Percentiles rank a stretch among this genome's conserved stretches.
phyloP scores from a whole-genome alignment of 2,797 vertebrate species.

The Acanthiza pusilla region DNA sequence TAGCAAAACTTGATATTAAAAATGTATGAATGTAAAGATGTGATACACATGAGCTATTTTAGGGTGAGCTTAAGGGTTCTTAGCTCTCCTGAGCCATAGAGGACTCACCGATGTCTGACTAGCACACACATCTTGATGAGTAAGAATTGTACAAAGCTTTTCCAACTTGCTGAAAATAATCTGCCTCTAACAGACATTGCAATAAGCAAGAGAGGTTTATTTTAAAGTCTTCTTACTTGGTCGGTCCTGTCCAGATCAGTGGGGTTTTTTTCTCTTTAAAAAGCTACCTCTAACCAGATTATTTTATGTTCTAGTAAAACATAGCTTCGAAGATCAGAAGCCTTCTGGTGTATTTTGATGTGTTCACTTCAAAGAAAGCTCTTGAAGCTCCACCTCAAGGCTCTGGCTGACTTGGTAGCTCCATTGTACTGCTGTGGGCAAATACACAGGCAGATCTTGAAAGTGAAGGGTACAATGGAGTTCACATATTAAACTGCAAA shows the following conservation, averaged over 20 bases:
- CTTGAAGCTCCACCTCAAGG: neutral
- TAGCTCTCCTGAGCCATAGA: neutral
- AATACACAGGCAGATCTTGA: neutral
- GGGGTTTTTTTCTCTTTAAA: neutral
- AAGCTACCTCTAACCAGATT: neutral
- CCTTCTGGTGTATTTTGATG: neutral
- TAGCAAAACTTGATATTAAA: neutral
- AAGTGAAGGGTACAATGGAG: neutral
- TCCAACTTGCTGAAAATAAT: neutral
- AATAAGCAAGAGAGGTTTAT: neutral
- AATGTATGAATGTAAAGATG: neutral
- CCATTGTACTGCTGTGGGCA: neutral
- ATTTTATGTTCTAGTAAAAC: neutral
- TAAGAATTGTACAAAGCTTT: neutral
- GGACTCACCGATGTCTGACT: neutral
- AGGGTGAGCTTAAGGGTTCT: neutral
- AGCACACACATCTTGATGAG: neutral
- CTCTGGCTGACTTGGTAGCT: neutral
- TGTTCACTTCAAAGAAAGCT: conserved; percentile 22
- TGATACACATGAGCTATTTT: neutral
- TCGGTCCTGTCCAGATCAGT: neutral
- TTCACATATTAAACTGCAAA: neutral
- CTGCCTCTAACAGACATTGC: neutral
- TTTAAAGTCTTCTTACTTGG: neutral
- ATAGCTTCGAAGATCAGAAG: conserved; percentile 1